Base-by-base conservation (phyloP, 2,888 invertebrate genomes). In the Drosophila nr. medialis region DNA sequence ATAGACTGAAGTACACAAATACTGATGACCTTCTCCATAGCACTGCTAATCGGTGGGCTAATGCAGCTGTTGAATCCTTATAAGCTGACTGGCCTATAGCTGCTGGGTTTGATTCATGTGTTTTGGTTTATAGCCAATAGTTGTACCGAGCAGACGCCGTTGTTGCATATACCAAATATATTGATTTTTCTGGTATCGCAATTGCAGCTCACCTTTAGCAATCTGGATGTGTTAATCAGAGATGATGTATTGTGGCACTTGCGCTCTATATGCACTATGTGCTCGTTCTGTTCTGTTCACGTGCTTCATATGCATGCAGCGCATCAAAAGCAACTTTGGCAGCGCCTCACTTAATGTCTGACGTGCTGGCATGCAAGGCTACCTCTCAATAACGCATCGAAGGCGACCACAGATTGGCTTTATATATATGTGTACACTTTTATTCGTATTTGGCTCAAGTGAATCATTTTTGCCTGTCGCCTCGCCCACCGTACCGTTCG, bases 321-420 rank as follows among this genome's bases (percentile, higher is more conserved):
- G 77, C 53, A 18, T 75, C 21, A 24, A 24, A 21, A 24, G 45
- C 45, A 8, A 48, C 30, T n/a, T 32, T 51, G 34, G 30, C 58
- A 62, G 48, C 34, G 64, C 64, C 75, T 42, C 64, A 67, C 72
- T 62, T 65, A 56, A 40, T 45, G 54, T 10, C 58, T 63, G 62
- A 82, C 82, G 82, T 80, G 81, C 36, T 50, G 81, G 82, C 55
- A 81, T 75, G 80, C 81, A 55, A 77, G 77, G 81, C 49, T 70
- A 56, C 49, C 24, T 36, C 61, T 64, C 80, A 74, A 80, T 74
- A 80, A 74, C 75, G 72, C 63, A 78, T 50, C 51, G 61, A 64
- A 59, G 54, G 53, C 56, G 59, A 38, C 36, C 45, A 61, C 40
- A 64, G 64, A 69, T 73, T 65, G 73, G 36, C 48, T 70, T 53